Evolutionary conservation across 2,888 invertebrate genomes (phyloP).

Genomic region (Keiferia lycopersicella): DNA sequence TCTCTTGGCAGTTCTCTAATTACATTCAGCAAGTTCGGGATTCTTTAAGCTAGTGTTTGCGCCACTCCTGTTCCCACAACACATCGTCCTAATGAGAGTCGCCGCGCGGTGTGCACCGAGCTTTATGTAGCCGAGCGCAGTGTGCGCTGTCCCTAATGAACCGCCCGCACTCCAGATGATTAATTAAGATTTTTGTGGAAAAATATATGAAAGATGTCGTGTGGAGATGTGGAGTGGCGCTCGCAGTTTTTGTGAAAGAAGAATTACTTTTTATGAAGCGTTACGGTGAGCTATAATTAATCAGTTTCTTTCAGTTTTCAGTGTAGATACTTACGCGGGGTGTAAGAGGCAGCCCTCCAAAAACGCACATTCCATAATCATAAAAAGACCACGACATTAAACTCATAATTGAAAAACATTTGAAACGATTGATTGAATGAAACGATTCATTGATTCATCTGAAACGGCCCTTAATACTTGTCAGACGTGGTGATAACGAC

Average conservation of each 20-base stretch:
- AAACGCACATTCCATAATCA: too few species aligned
- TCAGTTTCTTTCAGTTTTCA: too few species aligned
- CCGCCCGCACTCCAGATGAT: conserved; percentile 3
- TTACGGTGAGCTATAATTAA: neutral
- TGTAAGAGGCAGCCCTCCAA: too few species aligned
- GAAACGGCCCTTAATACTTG: too few species aligned
- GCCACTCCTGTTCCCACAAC: neutral
- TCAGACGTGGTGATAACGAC: too few species aligned
- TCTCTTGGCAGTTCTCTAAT: neutral
- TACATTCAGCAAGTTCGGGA: neutral
- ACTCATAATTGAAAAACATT: too few species aligned
- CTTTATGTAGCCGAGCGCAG: neutral
- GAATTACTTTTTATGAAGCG: neutral
- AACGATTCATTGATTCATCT: too few species aligned
- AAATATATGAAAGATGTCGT: conserved; percentile 9
- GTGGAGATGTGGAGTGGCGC: neutral
- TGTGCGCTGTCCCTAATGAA: conserved; percentile 9
- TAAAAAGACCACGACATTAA: too few species aligned
- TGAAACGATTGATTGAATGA: too few species aligned
- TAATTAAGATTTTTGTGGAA: conserved; percentile 1
- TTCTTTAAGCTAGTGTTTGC: conserved; percentile 6
- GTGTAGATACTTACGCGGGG: too few species aligned
- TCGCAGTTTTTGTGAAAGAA: neutral
- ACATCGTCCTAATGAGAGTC: conserved; percentile 6
- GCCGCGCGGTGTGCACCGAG: conserved; percentile 1